Percentiles rank a stretch among this genome's conserved stretches.
phyloP scores from a whole-genome alignment of 2,797 vertebrate species.

The Enteromius thamalakanensis region DNA sequence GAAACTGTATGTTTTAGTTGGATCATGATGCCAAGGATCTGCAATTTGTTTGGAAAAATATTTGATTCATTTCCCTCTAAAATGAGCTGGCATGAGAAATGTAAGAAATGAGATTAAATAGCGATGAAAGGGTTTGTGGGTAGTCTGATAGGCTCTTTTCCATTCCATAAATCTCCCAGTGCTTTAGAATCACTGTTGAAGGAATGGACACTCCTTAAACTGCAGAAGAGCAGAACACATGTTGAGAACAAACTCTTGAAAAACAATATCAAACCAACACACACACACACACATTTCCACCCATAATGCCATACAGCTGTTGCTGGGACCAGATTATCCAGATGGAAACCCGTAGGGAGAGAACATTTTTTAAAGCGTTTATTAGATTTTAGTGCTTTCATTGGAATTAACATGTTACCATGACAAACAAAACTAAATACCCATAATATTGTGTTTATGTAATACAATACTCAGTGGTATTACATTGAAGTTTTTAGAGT shows the following conservation, averaged over 20 bases:
- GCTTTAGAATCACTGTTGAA: neutral
- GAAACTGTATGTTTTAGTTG: conserved; percentile 44
- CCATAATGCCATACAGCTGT: neutral
- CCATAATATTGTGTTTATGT: neutral
- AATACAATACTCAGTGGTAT: neutral
- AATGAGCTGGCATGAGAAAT: conserved; percentile 32
- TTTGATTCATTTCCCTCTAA: conserved; percentile 42
- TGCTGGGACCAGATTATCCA: neutral
- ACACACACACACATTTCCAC: neutral
- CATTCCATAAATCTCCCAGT: conserved; percentile 38
- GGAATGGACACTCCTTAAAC: conserved; percentile 31
- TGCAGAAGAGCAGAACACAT: conserved; percentile 10
- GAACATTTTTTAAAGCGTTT: neutral
- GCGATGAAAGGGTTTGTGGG: conserved; percentile 39
- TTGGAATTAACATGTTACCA: neutral
- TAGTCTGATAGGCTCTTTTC: conserved; percentile 45
- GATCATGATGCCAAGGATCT: conserved; percentile 26
- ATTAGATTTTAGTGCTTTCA: neutral
- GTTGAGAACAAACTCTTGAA: neutral
- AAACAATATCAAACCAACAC: neutral
- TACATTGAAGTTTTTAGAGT: neutral
- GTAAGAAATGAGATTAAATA: conserved; percentile 29
- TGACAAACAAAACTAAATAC: conserved; percentile 2
- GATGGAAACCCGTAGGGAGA: neutral
- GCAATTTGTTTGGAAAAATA: conserved; percentile 36